phyloP scores from a whole-genome alignment of 2,888 invertebrate species.

The Brenthis hecate region DNA sequence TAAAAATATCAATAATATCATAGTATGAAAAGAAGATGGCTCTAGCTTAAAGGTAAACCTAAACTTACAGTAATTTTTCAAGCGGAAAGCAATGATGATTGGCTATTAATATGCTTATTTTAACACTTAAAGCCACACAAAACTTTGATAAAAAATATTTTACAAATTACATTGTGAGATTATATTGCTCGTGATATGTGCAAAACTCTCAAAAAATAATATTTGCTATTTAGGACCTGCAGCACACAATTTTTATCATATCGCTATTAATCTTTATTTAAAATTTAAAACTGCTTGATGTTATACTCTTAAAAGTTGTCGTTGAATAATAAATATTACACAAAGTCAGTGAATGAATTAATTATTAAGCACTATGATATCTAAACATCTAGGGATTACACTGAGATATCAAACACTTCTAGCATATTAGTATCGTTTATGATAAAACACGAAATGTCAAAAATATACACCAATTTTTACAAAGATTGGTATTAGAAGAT shows the following conservation, averaged over 20 bases:
- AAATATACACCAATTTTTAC: neutral
- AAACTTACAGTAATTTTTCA: conserved; percentile 62
- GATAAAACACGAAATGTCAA: neutral
- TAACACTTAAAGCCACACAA: conserved; percentile 70
- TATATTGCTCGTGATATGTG: conserved; percentile 73
- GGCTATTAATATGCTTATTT: conserved; percentile 42
- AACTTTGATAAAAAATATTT: conserved; percentile 60
- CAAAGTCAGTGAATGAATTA: neutral
- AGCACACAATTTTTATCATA: conserved; percentile 63
- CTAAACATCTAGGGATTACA: neutral
- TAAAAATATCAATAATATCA: neutral
- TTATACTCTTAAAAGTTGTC: neutral
- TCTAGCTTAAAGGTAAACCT: conserved; percentile 21
- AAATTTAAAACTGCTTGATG: neutral
- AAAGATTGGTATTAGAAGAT: neutral
- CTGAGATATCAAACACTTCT: conserved; percentile 1
- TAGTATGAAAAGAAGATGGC: neutral
- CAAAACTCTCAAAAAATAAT: conserved; percentile 61
- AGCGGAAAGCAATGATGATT: conserved; percentile 57
- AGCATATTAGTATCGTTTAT: neutral
- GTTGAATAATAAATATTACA: neutral
- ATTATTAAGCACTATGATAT: neutral
- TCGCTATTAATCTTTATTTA: conserved; percentile 35
- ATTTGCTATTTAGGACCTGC: conserved; percentile 73
- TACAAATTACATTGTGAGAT: conserved; percentile 75